Evolutionary conservation across 2,113 vertebrate species (phyloP).

Genomic region (Catagonus wagneri): DNA sequence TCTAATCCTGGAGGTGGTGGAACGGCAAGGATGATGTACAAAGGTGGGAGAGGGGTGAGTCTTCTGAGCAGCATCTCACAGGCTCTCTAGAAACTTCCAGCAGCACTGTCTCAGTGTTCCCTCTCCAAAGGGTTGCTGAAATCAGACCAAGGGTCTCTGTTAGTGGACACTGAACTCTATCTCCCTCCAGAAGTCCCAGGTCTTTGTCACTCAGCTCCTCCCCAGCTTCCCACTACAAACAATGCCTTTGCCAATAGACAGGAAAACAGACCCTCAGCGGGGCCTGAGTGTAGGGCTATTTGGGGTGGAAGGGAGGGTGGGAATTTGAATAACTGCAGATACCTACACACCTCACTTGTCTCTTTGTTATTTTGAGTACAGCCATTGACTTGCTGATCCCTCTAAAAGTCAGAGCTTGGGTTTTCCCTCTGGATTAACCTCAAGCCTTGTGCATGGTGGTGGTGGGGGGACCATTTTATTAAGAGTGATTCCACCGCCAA

Average conservation of each 20-base stretch:
- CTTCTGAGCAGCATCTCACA: background rate
- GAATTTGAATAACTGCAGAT: background rate
- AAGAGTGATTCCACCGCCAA: background rate
- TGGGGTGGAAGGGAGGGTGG: background rate
- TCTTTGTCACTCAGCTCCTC: background rate
- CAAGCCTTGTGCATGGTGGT: no score
- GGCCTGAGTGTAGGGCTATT: background rate
- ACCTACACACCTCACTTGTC: background rate
- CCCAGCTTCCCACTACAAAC: background rate
- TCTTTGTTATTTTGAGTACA: background rate
- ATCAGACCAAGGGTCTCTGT: background rate
- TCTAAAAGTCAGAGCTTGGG: background rate
- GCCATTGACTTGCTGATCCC: background rate
- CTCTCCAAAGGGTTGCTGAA: background rate
- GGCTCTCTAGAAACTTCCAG: background rate
- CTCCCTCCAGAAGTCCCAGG: background rate
- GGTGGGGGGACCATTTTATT: background rate
- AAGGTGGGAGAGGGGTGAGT: background rate
- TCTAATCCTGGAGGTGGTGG: background rate
- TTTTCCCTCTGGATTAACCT: background rate
- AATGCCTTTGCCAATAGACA: background rate
- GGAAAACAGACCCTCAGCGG: background rate
- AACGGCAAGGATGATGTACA: background rate
- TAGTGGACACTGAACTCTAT: background rate
- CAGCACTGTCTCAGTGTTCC: background rate